Base-by-base conservation (phyloP, 2,797 vertebrate species). In the Furcifer pardalis region DNA sequence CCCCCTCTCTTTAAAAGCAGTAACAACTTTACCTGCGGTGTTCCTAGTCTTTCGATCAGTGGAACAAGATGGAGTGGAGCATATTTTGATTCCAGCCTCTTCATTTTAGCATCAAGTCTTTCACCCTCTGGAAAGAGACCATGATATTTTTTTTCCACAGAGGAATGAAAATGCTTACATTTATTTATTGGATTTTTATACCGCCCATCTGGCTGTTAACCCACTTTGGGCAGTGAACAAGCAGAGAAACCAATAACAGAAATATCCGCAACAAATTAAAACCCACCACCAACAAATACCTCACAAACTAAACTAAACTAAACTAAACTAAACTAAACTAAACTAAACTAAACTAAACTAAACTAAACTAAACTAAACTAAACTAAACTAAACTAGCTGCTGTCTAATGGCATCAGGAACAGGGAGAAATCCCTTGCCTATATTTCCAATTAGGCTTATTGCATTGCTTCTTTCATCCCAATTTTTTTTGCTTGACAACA, bases 101-200 rank as follows among this genome's bases (percentile, higher is more conserved):
- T 99, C 98, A 99, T 99, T 96, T 99, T 99, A 86, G 99, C 98
- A 90, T 99, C 99, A 0, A 99, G 96, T 40, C 98, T 98, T 92
- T 99, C 99, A 1, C 98, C 98, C 94, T 99, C 99, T 99, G 91
- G 42, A 93, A 89, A 49, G 10, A 30, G 32, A 84, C 81, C 86
- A 76, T 37, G 21, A 3, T 85, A 1, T 8, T 85, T 2, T 9
- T 1, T 8, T 81, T 21, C 19, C 52, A 75, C 32, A 21, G 13
- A 63, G n/a, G 27, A 44, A 15, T 1, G 69, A 71, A 74, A 0
- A 27, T 59, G 72, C 32, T 79, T 37, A n/a, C 52, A n/a, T n/a
- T n/a, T n/a, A n/a, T n/a, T n/a, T n/a, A n/a, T n/a, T n/a, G n/a
- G n/a, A n/a, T n/a, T n/a, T n/a, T n/a, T n/a, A n/a, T n/a, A n/a